Base-by-base conservation (phyloP, 2,113 vertebrate species). In the Trematocara unimaculatum region DNA sequence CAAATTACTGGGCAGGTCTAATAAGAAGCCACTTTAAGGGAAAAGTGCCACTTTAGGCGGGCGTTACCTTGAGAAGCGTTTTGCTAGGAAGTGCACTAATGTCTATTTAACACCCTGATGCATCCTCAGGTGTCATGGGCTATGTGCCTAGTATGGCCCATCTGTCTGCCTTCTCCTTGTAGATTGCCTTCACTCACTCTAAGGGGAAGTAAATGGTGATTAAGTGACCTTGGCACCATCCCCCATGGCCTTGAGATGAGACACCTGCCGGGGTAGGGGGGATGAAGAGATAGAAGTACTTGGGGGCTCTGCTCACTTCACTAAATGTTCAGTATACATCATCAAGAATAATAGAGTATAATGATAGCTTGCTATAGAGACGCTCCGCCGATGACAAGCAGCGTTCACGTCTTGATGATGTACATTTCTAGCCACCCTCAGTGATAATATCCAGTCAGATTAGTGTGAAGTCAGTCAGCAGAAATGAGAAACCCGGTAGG, bases 81-180 rank as follows among this genome's bases (percentile, higher is more conserved):
- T 91, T 89, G 81, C 87, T 70, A 91, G 88, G 80, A 91, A 87
- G 89, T 93, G 84, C 88, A 85, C 92, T 95, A 94, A 95, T 93
- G 91, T 93, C 93, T 93, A 89, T 96, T 96, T 95, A 95, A 95
- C 94, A 94, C 91, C 89, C 91, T 79, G 88, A 86, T 89, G 91
- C 89, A 83, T 93, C 93, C 89, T 88, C 60, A 87, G 92, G 89
- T 94, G 86, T 92, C 90, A 91, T 92, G 88, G 78, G 84, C 87
- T 85, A 79, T 49, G 86, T 90, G 86, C 87, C 87, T 77, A 64
- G 82, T 84, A 87, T 74, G 87, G 91, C 90, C 92, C 91, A 95
- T 94, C 90, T 90, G 93, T 95, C 93, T 90, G 83, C 81, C 74
- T 70, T 90, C 89, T 87, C 83, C 88, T 91, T 91, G 86, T 91